Evolutionary conservation across 1,140 invertebrate species (phyloP).

Genomic region (Drosophila paulistorum): DNA sequence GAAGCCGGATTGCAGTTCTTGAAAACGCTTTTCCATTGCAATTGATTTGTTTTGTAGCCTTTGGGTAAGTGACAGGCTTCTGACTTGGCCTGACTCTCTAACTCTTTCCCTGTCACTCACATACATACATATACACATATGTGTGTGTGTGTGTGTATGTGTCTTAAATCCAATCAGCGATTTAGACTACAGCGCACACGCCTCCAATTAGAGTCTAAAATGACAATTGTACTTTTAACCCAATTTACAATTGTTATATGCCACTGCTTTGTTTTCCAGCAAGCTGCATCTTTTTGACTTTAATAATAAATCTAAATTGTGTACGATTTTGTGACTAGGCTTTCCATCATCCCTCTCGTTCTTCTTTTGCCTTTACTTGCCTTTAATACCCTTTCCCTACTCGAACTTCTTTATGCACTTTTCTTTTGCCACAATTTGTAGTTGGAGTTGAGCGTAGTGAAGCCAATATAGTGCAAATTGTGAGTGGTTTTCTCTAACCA

Average conservation of each 20-base stretch:
- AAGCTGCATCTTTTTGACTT: slow-evolving; percentile 31
- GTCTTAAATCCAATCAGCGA: slow-evolving; percentile 66
- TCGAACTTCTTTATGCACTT: too few species aligned
- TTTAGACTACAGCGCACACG: slow-evolving; percentile 66
- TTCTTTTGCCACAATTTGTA: not conserved
- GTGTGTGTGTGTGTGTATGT: not conserved
- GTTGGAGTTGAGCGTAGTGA: not conserved
- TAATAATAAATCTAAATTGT: slow-evolving; percentile 77
- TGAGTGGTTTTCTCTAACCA: not conserved
- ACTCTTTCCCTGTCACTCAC: not conserved
- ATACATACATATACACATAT: not conserved
- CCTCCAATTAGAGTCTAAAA: slow-evolving; percentile 79
- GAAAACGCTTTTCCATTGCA: slow-evolving; percentile 32
- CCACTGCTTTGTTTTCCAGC: slow-evolving; percentile 52
- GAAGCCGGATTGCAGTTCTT: slow-evolving; percentile 42
- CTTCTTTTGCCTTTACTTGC: not conserved
- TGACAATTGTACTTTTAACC: slow-evolving; percentile 80
- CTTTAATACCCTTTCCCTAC: not conserved
- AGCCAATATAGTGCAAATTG: slow-evolving; percentile 1
- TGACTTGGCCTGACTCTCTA: slow-evolving; percentile 3
- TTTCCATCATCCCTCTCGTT: slow-evolving; percentile 5
- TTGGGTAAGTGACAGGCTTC: slow-evolving; percentile 69
- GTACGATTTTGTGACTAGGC: slow-evolving; percentile 36
- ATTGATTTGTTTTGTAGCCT: slow-evolving; percentile 77
- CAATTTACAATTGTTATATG: slow-evolving; percentile 57